phyloP scores from a whole-genome alignment of 2,113 vertebrate genomes.

The Urocolius indicus region DNA sequence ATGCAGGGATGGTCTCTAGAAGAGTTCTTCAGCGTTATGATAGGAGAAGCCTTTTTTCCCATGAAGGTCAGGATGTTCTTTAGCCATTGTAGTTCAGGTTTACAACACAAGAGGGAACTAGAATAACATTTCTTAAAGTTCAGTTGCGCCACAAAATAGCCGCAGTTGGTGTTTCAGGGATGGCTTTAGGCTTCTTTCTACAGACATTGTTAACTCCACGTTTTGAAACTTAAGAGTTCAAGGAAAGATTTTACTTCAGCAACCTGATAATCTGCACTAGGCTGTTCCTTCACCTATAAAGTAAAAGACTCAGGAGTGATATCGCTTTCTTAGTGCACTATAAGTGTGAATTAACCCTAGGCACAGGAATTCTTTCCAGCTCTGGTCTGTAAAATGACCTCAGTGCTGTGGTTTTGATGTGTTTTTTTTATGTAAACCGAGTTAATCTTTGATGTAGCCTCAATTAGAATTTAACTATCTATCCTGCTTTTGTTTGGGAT shows the following conservation, averaged over 20 bases:
- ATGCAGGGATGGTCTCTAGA: background rate
- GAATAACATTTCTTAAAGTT: background rate
- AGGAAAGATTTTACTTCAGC: background rate
- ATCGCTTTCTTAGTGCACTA: fast-evolving
- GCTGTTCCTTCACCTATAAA: background rate
- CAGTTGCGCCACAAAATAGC: fast-evolving
- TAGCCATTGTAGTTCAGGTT: background rate
- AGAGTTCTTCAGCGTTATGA: background rate
- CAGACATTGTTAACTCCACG: background rate
- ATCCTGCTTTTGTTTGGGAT: background rate
- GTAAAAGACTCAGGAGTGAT: background rate
- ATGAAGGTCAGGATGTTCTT: fast-evolving
- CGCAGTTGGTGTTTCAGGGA: background rate
- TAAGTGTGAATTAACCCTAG: background rate
- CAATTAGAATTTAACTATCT: background rate
- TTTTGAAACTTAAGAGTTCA: background rate
- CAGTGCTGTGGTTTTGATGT: background rate
- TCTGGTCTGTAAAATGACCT: background rate
- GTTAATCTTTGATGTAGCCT: background rate
- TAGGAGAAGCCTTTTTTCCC: background rate
- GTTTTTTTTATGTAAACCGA: background rate
- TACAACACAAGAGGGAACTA: slow-evolving; percentile 31
- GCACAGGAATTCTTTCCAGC: background rate
- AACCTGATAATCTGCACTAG: fast-evolving
- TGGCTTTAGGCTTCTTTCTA: background rate